Base-by-base conservation (phyloP, 2,888 invertebrate genomes). In the Drosophila borealis region DNA sequence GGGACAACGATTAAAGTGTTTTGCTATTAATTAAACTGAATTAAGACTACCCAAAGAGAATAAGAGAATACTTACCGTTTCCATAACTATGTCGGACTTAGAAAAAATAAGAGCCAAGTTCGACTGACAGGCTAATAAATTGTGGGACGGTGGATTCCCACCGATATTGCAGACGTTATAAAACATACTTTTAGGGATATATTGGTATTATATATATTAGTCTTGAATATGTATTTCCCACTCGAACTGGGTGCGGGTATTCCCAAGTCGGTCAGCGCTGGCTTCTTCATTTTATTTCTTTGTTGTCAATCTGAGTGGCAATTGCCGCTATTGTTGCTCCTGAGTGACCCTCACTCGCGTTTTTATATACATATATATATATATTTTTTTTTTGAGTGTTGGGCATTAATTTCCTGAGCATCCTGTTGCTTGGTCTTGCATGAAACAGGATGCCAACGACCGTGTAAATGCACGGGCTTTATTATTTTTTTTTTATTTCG, bases 381-480 rank as follows among this genome's bases (percentile, higher is more conserved):
- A 17, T 17, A 17, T 21, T 9, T 36, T 17, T 36, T 55, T 14
- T 41, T 51, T 57, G 62, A 55, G 70, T 73, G 62, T 51, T 66
- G 72, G 67, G 79, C 83, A 74, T 84, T 75, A 66, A 84, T 82
- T 84, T 80, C 79, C 77, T 70, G 69, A 56, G 88, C 90, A 89
- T 89, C 90, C 90, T 89, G 89, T 81, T 90, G 90, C 81, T 84
- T 80, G 89, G 65, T 90, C 80, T 88, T 81, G 76, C 89, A 82
- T 89, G 80, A 89, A 89, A 90, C 89, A 89, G 89, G 90, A 90
- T 90, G 89, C 79, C 89, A 89, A 88, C 71, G 81, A 90, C 70
- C 88, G 89, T 89, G 79, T 88, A 89, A 89, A 89, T 85, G 76
- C 69, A 66, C 69, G 56, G 65, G 44, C 60, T 62, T 66, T 74